Conservation (phyloP, 1,140 invertebrate genomes). For the Bombus fervidus region DNA sequence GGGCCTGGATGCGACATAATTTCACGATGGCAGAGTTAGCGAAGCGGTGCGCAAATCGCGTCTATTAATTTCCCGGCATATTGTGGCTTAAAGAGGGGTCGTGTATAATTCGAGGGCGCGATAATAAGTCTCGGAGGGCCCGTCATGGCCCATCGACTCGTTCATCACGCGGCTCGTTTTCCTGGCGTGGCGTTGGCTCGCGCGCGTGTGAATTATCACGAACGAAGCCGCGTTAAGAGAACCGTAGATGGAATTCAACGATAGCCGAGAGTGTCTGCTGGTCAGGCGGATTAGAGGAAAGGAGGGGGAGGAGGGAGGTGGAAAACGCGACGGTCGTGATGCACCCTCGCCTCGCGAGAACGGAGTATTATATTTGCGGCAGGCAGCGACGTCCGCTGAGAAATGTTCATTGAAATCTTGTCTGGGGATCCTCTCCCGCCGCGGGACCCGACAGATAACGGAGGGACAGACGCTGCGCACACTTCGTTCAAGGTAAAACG, state of each 20-base stretch:
- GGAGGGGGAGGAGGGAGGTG: neutral
- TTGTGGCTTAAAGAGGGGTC: neutral
- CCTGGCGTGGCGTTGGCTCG: neutral
- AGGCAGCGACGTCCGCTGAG: slow-evolving; percentile 38
- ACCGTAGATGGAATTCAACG: slow-evolving; percentile 55
- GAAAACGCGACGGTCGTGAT: neutral
- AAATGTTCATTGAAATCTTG: slow-evolving; percentile 63
- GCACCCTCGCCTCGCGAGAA: neutral
- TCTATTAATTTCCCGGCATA: slow-evolving; percentile 25
- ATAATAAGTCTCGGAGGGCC: slow-evolving; percentile 30
- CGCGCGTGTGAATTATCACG: slow-evolving; percentile 53
- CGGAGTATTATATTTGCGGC: slow-evolving; percentile 48
- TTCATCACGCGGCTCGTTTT: slow-evolving; percentile 43
- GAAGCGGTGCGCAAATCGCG: slow-evolving; percentile 13
- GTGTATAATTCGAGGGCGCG: slow-evolving; percentile 5
- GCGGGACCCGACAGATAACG: neutral
- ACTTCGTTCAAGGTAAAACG: slow-evolving; percentile 47
- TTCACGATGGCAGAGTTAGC: neutral
- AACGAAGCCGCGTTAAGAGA: slow-evolving; percentile 33
- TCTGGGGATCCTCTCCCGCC: slow-evolving; percentile 36
- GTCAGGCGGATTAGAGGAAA: slow-evolving; percentile 32
- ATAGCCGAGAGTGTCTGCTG: slow-evolving; percentile 19
- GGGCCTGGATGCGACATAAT: slow-evolving; percentile 19
- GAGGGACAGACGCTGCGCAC: neutral
- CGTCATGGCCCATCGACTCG: slow-evolving; percentile 41